Percentiles rank a stretch among this genome's conserved stretches.
phyloP scores from a whole-genome alignment of 2,888 invertebrate genomes.

The Urechis unicinctus region DNA sequence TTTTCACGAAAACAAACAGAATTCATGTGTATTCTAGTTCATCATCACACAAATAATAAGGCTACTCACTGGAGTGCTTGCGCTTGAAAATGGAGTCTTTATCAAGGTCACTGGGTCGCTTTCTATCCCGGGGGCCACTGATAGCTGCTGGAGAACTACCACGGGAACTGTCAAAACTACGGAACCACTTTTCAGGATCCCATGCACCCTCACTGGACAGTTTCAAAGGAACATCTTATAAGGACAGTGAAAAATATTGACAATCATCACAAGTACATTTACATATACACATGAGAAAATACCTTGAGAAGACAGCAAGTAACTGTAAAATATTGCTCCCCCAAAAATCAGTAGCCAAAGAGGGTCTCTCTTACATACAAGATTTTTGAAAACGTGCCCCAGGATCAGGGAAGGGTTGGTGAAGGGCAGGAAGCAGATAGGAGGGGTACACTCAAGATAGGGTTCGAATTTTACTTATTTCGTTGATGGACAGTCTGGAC shows the following conservation, averaged over 20 bases:
- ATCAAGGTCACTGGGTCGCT: conserved; percentile 29
- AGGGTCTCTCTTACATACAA: background rate
- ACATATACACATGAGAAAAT: too few relatives aligned
- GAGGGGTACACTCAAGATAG: too few relatives aligned
- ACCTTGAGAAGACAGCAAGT: too few relatives aligned
- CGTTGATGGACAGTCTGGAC: too few relatives aligned
- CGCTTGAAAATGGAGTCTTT: conserved; percentile 31
- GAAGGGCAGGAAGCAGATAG: background rate
- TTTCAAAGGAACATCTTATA: too few relatives aligned
- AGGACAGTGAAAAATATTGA: too few relatives aligned
- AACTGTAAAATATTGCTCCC: too few relatives aligned
- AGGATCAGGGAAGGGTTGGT: background rate
- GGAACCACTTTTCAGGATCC: conserved; percentile 45
- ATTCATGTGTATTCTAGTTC: too few relatives aligned
- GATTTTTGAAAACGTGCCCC: background rate
- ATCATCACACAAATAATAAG: too few relatives aligned
- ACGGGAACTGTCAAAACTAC: conserved; percentile 26
- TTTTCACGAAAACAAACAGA: too few relatives aligned
- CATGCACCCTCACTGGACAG: conserved; percentile 39
- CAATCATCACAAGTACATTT: background rate
- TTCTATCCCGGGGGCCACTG: conserved; percentile 26
- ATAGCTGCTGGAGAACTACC: conserved; percentile 31
- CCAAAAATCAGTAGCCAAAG: background rate
- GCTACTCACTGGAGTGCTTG: conserved; percentile 35
- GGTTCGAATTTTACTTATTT: too few relatives aligned